Conservation (phyloP, 2,113 vertebrate species). For the Tachysurus fulvidraco region DNA sequence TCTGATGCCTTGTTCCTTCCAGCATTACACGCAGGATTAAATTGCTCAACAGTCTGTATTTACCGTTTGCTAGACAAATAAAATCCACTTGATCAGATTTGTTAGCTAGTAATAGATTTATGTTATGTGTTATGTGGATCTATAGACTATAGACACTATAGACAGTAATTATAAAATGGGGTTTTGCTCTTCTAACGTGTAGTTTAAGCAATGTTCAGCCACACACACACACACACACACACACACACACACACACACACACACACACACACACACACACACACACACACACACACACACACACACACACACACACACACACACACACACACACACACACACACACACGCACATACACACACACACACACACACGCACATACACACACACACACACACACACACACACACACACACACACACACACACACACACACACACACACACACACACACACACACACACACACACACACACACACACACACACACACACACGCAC, state of each 20-base stretch:
- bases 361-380: too few relatives aligned
- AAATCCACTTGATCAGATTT: background rate
- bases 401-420: too few relatives aligned
- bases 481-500: too few relatives aligned
- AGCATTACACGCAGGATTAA: constrained; percentile 12
- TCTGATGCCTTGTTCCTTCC: constrained; percentile 1
- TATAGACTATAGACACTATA: background rate
- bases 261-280: too few relatives aligned
- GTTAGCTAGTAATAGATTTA: background rate
- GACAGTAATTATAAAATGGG: background rate
- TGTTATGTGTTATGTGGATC: background rate
- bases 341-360: too few relatives aligned
- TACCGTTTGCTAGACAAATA: background rate
- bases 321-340: too few relatives aligned
- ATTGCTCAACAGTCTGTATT: constrained; percentile 8
- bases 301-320: too few relatives aligned
- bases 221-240: background rate
- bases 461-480: too few relatives aligned
- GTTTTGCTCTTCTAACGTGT: background rate
- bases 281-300: too few relatives aligned
- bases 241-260: background rate
- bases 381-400: too few relatives aligned
- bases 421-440: too few relatives aligned
- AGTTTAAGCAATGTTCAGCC: background rate
- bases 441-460: too few relatives aligned